These are phyloP conservation scores for Cheilosia variabilis DNA, from an alignment of 2,888 invertebrate genomes.

Conservation along the genomic window DNA sequence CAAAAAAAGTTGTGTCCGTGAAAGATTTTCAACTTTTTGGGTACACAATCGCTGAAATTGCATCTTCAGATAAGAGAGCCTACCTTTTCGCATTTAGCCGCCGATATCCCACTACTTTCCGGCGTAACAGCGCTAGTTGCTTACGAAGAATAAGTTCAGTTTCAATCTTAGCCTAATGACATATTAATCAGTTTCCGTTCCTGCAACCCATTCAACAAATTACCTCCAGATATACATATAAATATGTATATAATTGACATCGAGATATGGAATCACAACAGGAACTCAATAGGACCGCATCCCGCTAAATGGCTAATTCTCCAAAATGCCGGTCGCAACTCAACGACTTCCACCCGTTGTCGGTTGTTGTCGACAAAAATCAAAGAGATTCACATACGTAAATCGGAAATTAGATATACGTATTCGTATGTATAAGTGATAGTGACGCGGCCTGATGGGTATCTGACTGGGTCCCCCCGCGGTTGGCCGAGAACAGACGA, in stretches of 20 bases:
- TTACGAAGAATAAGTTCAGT: background rate
- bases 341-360: slow-evolving; percentile 48
- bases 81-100: no score
- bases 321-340: slow-evolving; percentile 35
- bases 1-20: no score
- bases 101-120: no score
- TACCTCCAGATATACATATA: slow-evolving; percentile 4
- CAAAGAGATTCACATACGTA: slow-evolving; percentile 31
- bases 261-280: slow-evolving; percentile 26
- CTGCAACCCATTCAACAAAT: slow-evolving; percentile 31
- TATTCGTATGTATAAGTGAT: slow-evolving; percentile 58
- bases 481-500: slow-evolving; percentile 15
- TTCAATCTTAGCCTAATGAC: slow-evolving; percentile 22
- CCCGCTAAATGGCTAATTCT: slow-evolving; percentile 43
- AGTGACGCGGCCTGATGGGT: slow-evolving; percentile 25
- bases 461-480: slow-evolving; percentile 5
- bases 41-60: no score
- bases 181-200: slow-evolving; percentile 48
- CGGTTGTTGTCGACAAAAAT: slow-evolving; percentile 21
- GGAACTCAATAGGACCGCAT: slow-evolving; percentile 33
- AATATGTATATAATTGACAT: slow-evolving; percentile 23
- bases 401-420: slow-evolving; percentile 68
- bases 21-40: no score
- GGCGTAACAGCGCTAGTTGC: no score
- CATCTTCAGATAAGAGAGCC: no score